Percentiles rank a stretch among this genome's conserved stretches.
Evolutionary conservation across 2,888 invertebrate genomes (phyloP).

Genomic region (Lottia gigantea): DNA sequence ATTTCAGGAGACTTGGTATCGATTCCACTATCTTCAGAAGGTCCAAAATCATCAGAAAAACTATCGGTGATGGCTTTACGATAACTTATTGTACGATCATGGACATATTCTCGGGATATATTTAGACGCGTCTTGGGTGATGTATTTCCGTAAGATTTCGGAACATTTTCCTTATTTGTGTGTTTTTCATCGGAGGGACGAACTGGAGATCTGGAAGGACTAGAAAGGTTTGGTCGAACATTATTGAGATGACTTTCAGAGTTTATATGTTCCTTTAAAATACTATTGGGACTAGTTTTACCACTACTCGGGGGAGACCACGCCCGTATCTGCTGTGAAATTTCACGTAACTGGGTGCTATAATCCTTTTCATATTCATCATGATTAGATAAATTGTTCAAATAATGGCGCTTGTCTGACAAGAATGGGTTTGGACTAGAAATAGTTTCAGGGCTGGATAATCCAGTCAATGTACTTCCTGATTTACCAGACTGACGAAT

Average conservation of each 20-base stretch:
- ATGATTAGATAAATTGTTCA: constrained; percentile 27
- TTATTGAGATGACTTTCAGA: neutral
- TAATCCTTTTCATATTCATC: constrained; percentile 47
- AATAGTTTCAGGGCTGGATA: constrained; percentile 39
- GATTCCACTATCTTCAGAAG: constrained; percentile 35
- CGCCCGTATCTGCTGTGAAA: constrained; percentile 53
- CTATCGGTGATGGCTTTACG: constrained; percentile 47
- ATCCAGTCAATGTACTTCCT: constrained; percentile 40
- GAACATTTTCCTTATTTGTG: neutral
- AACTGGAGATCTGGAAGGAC: neutral
- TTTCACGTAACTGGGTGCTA: constrained; percentile 47
- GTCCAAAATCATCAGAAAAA: constrained; percentile 46
- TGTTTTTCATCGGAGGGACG: neutral
- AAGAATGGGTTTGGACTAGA: constrained; percentile 23
- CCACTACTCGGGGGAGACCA: constrained; percentile 34
- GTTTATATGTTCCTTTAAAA: constrained; percentile 29
- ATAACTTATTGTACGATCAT: constrained; percentile 54
- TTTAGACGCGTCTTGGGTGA: neutral
- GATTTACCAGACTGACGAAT: constrained; percentile 51
- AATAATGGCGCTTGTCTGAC: constrained; percentile 15
- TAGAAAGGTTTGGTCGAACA: neutral
- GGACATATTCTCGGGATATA: constrained; percentile 44
- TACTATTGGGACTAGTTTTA: constrained; percentile 16
- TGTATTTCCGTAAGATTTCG: neutral
- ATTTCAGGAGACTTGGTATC: constrained; percentile 28